Base-by-base conservation (phyloP, 2,797 vertebrate genomes). In the Cuniculus paca region DNA sequence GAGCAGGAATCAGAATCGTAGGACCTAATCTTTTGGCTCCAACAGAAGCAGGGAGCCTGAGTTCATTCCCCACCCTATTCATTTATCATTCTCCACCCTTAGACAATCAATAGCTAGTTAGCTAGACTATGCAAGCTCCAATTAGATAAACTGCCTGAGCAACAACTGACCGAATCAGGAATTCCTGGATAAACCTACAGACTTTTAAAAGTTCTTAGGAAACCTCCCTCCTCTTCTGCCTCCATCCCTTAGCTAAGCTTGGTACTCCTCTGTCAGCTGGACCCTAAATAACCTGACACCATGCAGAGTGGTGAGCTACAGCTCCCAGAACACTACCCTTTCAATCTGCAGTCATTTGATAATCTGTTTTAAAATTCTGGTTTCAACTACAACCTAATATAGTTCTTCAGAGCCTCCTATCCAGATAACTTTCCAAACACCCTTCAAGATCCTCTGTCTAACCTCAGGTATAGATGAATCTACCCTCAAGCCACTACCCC, bases 51-150 rank as follows among this genome's bases (percentile, higher is more conserved):
- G 39, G 34, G 91, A 90, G 65, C 94, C 81, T 52, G 45, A 93
- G 31, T 85, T 36, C 50, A 86, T 50, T 82, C 68, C 28, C 42
- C 19, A 79, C 31, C 6, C n/a, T 52, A 54, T 65, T 96, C 85
- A 68, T 90, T 48, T 90, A 60, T 91, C 63, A 79, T 87, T 92
- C 74, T 87, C 82, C 36, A 84, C 2, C n/a, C 50, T 90, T 34
- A 90, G n/a, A 84, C 74, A 96, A 97, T 96, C 95, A 95, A 97
- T 72, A 95, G 50, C 52, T 72, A 85, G 81, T 90, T 92, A 95
- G 65, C 60, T 95, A 94, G 61, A 87, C 85, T 83, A 48, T 45
- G 12, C 58, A 96, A 78, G 63, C 34, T 95, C 95, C 82, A 96
- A 90, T 96, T 94, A 96, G 88, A 88, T 90, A 95, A 88, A 95